Base-by-base conservation (phyloP, 2,113 vertebrate genomes). In the Grus americana region DNA sequence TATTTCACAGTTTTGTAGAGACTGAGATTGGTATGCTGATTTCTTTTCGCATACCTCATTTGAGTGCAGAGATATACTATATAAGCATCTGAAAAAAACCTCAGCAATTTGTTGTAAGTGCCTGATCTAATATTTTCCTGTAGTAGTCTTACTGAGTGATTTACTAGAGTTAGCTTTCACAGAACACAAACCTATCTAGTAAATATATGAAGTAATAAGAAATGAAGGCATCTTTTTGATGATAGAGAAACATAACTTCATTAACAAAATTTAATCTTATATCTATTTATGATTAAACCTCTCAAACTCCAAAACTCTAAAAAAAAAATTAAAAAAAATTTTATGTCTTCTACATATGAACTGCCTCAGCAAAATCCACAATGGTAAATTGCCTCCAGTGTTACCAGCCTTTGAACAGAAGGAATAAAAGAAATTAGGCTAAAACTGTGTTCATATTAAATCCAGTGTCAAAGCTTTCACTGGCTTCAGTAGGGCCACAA, bases 161-260 rank as follows among this genome's bases (percentile, higher is more conserved):
- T 96, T 95, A 79, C 66, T 95, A 15, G 34, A 86, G 24, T 79
- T 36, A 92, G 82, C 34, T 94, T 97, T 95, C 40, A 55, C 36
- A 86, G 29, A 95, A 57, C 57, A 40, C 65, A 91, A 94, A 91
- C 4, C 16, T 90, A 23, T 83, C 57, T 63, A 81, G 46, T 83
- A 96, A 95, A 97, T 94, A 91, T 87, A 95, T 73, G 70, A 95
- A 26, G 11, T 11, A 66, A 70, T 94, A 94, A 92, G 85, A 88
- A 80, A 92, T 86, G 20, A 95, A 58, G 8, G 21, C 71, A 91
- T 91, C 36, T 96, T 57, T 88, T 46, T 91, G 78, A 42, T 74
- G 88, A 67, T 32, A 93, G 57, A 50, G 26, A 26, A 90, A 71
- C 52, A 74, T 94, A 96, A 92, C 55, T 93, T 86, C 17, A 16